Conservation (phyloP, 2,797 vertebrate genomes). For the Danio tinwini region DNA sequence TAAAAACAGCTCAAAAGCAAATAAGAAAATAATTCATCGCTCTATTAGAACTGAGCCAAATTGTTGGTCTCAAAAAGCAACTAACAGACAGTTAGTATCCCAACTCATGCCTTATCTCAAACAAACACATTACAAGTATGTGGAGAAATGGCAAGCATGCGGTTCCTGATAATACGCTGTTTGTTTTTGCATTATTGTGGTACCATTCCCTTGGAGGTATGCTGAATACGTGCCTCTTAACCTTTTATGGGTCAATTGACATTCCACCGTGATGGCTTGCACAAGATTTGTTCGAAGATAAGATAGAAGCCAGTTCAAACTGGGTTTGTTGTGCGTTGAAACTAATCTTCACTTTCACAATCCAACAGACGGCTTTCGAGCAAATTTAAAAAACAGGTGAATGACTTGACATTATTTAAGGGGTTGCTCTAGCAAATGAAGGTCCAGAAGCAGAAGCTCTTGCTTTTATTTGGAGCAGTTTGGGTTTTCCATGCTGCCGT, state of each 20-base stretch:
- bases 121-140: slow-evolving; percentile 27
- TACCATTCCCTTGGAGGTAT: slow-evolving; percentile 28
- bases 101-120: slow-evolving; percentile 24
- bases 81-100: neutral
- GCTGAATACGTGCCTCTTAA: slow-evolving; percentile 7
- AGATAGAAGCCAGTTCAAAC: slow-evolving; percentile 24
- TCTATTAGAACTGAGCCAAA: neutral
- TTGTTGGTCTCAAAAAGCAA: neutral
- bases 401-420: slow-evolving; percentile 27
- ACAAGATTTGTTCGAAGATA: slow-evolving; percentile 32
- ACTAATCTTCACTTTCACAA: slow-evolving; percentile 31
- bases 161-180: slow-evolving; percentile 34
- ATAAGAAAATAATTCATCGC: neutral
- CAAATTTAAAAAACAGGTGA: slow-evolving; percentile 29
- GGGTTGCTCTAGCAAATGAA: slow-evolving; percentile 9
- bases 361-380: slow-evolving; percentile 5
- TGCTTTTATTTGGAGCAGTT: slow-evolving; percentile 21
- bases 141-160: slow-evolving; percentile 47
- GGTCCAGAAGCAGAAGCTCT: neutral
- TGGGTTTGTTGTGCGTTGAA: slow-evolving; percentile 21
- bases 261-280: slow-evolving; percentile 12
- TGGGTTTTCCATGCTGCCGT: slow-evolving; percentile 12
- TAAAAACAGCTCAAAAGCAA: neutral
- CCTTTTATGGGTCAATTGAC: slow-evolving; percentile 39
- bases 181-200: slow-evolving; percentile 49